Conservation (phyloP, 1,140 invertebrate species). For the Saccostrea glomerata region DNA sequence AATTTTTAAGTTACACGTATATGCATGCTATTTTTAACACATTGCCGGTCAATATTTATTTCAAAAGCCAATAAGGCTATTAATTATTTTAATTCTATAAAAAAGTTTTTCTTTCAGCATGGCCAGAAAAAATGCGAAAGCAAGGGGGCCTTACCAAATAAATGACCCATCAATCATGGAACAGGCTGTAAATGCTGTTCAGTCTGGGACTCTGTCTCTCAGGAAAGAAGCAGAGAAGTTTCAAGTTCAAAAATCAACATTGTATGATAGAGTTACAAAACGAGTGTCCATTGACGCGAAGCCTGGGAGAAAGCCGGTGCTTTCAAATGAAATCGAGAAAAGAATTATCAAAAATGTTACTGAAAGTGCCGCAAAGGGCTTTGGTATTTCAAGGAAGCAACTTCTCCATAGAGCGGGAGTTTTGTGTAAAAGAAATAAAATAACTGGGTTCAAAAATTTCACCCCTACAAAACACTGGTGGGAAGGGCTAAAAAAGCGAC, state of each 20-base stretch:
- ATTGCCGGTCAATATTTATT: too few relatives aligned
- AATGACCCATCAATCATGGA: background rate
- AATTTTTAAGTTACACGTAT: too few relatives aligned
- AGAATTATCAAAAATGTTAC: slow-evolving; percentile 47
- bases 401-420: slow-evolving; percentile 40
- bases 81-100: too few relatives aligned
- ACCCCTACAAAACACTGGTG: slow-evolving; percentile 55
- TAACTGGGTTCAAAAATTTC: slow-evolving; percentile 50
- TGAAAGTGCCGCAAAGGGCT: slow-evolving; percentile 38
- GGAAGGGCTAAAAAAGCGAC: slow-evolving; percentile 41
- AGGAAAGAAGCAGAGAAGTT: slow-evolving; percentile 38
- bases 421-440: slow-evolving; percentile 48
- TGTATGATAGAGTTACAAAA: slow-evolving; percentile 49
- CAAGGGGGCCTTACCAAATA: background rate
- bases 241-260: slow-evolving; percentile 48
- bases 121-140: slow-evolving; percentile 1
- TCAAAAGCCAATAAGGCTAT: too few relatives aligned
- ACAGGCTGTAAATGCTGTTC: background rate
- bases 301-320: slow-evolving; percentile 43
- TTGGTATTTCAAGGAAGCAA: slow-evolving; percentile 49
- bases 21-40: too few relatives aligned
- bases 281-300: slow-evolving; percentile 12
- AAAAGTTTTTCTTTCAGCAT: background rate
- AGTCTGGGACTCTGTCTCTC: slow-evolving; percentile 42
- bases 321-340: slow-evolving; percentile 47